Conservation (phyloP, 1,140 invertebrate genomes). For the Leptinotarsa undecemlineata region DNA sequence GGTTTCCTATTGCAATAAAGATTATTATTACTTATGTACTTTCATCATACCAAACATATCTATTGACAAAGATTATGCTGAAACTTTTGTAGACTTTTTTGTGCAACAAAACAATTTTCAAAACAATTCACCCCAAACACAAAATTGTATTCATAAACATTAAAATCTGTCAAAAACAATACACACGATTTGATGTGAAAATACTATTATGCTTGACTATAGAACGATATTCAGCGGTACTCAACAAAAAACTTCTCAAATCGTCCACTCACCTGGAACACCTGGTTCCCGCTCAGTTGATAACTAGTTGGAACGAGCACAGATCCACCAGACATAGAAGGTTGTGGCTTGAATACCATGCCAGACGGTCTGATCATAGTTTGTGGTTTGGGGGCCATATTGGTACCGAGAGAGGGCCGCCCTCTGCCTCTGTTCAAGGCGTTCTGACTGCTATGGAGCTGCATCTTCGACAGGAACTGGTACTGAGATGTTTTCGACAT, state of each 20-base stretch:
- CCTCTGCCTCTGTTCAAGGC: constrained; percentile 52
- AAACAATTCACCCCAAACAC: too few species aligned
- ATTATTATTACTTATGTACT: too few species aligned
- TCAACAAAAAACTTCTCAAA: too few species aligned
- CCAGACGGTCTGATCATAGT: constrained; percentile 47
- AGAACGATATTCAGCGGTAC: too few species aligned
- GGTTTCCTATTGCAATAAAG: too few species aligned
- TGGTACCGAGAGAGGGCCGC: constrained; percentile 49
- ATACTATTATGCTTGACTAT: not conserved
- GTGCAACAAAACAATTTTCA: too few species aligned
- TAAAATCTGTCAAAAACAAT: not conserved
- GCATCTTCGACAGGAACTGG: constrained; percentile 46
- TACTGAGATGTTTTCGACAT: constrained; percentile 58
- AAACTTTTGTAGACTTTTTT: too few species aligned
- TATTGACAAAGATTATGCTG: too few species aligned
- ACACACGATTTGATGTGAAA: not conserved
- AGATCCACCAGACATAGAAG: constrained; percentile 55
- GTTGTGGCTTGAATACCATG: constrained; percentile 64
- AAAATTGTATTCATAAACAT: too few species aligned
- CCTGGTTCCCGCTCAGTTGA: constrained; percentile 64
- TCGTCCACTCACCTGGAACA: constrained; percentile 61
- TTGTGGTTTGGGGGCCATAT: constrained; percentile 34
- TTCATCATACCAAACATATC: too few species aligned
- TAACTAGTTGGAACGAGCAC: constrained; percentile 64
- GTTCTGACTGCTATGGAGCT: constrained; percentile 37